Evolutionary conservation across 2,888 invertebrate species (phyloP), one percentile per base, ranked within the genome.

Genomic region (Monochamus alternatus): DNA sequence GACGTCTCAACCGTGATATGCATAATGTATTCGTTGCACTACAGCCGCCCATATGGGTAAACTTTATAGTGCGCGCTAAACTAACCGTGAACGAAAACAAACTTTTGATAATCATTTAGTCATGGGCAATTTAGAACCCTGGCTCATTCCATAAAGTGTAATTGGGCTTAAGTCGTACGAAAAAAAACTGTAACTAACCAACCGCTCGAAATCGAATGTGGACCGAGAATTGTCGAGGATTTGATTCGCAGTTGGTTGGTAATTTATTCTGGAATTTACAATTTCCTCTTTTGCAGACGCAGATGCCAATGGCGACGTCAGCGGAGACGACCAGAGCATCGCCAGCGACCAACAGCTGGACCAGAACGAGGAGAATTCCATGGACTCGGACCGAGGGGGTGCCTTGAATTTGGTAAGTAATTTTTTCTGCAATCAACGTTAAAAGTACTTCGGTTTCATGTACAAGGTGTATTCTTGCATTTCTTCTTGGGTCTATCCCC

Each of bases 391-490:
- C 78, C 89, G 92, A 84, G 89, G 87, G 71, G 89, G 90, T 62
- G 93, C 93, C 44, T 91, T 93, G 70, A 93, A 93, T 86, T 88
- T 93, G 90, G 93, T 93, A 86, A 91, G 90, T 88, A 67, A 22
- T 22, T 5, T n/a, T 22, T 55, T 55, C 22, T 38, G 7, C 7
- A 7, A 38, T 38, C 38, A 38, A 38, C 7, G 38, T 38, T 38
- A 51, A 51, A 51, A 9, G n/a, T n/a, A 51, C 4, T 9, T 51
- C 3, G 47, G 0, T 7, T 47, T 10, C 10, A 47, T 47, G 47
- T 47, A 1, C 1, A 22, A 22, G 22, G 22, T 22, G 22, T 22
- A 22, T 22, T 22, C 22, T 22, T 22, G 22, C 22, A 22, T 22
- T 22, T 22, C 22, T 22, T 22, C 22, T 22, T 22, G 22, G 22